Base-by-base conservation (phyloP, 1,140 invertebrate genomes). In the Cyphomyrmex costatus region DNA sequence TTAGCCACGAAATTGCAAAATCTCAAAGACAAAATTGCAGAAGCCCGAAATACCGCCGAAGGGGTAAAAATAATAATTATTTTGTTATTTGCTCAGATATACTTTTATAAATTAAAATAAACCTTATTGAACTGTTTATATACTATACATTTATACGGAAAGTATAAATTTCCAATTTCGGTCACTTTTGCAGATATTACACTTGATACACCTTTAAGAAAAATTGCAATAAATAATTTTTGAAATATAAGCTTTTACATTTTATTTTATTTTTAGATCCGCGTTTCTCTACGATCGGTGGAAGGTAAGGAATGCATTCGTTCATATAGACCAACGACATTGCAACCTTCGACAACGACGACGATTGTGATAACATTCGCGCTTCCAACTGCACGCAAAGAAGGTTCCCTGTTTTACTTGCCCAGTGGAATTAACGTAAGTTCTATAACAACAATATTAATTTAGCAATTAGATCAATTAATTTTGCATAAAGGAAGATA, bases 21-120 rank as follows among this genome's bases (percentile, higher is more conserved):
- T 65, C 95, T 99, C 0, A 96, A 96, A 42, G 96, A 97, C 91
- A 97, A 97, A 93, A 98, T 98, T 73, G 95, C 96, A 3, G 96
- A 97, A 92, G 98, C 98, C 0, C 96, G 96, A 89, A 98, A 98
- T 94, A 97, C 97, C 14, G 98, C 98, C 0, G 96, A 98, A 68
- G 97, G 97, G 63, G 98, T 98, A 95, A 96, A 95, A n/a, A 53
- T n/a, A 42, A 60, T 73, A 36, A 46, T 46, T 61, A 49, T 33
- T 65, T 21, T 21, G 33, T 12, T 14, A 7, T 1, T 58, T 33
- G 1, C 7, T 78, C 12, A 4, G 14, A 80, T 56, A 21, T 56
- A 21, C 51, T 16, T 49, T 84, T 4, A 36, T 33, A 83, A 27
- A 33, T 53, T 88, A 36, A 16, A 66, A 68, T 12, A 51, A 68